These are phyloP conservation scores for Lates calcarifer DNA, from an alignment of 2,113 vertebrate species.

Conservation along the genomic window DNA sequence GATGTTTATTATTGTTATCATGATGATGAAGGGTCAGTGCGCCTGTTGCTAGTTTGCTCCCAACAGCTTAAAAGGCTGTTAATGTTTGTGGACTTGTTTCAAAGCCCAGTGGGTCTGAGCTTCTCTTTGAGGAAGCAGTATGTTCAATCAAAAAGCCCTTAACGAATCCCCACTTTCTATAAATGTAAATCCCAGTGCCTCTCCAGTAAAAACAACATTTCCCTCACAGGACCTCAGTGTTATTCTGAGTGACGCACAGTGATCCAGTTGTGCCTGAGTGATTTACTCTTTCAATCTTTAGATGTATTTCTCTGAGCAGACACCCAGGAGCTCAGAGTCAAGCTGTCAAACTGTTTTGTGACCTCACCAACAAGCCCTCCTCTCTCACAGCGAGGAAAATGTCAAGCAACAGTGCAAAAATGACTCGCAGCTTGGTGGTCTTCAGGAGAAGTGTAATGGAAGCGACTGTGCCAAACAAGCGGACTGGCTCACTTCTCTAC, in stretches of 20 bases:
- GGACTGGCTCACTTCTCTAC: constrained; percentile 5
- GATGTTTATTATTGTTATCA: too few species aligned
- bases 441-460: constrained; percentile 18
- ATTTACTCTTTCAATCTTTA: constrained; percentile 23
- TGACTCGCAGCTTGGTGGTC: constrained; percentile 25
- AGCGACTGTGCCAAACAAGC: constrained; percentile 10
- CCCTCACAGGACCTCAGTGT: too few species aligned
- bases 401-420: constrained; percentile 7
- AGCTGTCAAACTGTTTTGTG: constrained; percentile 49
- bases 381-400: constrained; percentile 29
- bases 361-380: constrained; percentile 29
- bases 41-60: too few species aligned
- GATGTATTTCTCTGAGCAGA: constrained; percentile 21
- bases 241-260: neutral
- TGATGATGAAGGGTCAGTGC: too few species aligned
- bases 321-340: constrained; percentile 17
- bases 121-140: too few species aligned
- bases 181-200: too few species aligned
- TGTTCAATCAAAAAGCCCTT: too few species aligned
- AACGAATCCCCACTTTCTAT: too few species aligned
- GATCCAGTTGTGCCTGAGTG: constrained; percentile 14
- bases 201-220: too few species aligned
- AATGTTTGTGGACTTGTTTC: too few species aligned
- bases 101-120: too few species aligned
- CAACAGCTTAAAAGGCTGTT: too few species aligned